phyloP scores from a whole-genome alignment of 2,888 invertebrate genomes.

The Creontiades dilutus region DNA sequence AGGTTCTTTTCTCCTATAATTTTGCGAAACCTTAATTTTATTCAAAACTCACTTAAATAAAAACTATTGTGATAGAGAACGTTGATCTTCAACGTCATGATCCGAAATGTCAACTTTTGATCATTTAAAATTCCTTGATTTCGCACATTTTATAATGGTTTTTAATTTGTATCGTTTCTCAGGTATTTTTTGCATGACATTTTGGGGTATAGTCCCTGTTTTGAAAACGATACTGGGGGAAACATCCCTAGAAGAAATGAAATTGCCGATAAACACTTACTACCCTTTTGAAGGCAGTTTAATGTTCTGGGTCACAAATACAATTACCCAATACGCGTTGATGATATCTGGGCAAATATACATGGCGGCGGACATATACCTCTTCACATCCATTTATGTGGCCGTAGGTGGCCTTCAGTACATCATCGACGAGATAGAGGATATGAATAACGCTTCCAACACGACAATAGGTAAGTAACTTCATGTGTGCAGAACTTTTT shows the following conservation, averaged over 20 bases:
- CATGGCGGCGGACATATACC: constrained; percentile 74
- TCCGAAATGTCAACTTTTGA: not conserved
- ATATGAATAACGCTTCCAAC: constrained; percentile 4
- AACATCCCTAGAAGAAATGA: constrained; percentile 35
- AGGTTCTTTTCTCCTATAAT: no score
- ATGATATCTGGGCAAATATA: constrained; percentile 73
- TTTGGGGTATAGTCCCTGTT: constrained; percentile 69
- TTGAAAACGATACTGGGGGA: constrained; percentile 58
- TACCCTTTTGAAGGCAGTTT: constrained; percentile 53
- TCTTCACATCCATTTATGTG: constrained; percentile 75
- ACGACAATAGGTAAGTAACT: constrained; percentile 18
- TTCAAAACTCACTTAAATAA: no score
- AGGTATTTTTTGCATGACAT: constrained; percentile 53
- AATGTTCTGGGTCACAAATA: constrained; percentile 46
- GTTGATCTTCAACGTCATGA: no score
- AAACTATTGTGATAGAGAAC: no score
- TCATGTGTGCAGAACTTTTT: not conserved
- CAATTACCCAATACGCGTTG: constrained; percentile 60
- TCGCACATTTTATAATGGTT: not conserved
- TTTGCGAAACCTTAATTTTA: no score
- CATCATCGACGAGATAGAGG: constrained; percentile 1
- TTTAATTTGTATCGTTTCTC: not conserved
- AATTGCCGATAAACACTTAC: constrained; percentile 64
- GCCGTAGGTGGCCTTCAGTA: constrained; percentile 61
- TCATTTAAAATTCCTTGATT: not conserved